These are phyloP conservation scores for Enchytraeus crypticus DNA, from an alignment of 2,888 invertebrate species.

Conservation along the genomic window DNA sequence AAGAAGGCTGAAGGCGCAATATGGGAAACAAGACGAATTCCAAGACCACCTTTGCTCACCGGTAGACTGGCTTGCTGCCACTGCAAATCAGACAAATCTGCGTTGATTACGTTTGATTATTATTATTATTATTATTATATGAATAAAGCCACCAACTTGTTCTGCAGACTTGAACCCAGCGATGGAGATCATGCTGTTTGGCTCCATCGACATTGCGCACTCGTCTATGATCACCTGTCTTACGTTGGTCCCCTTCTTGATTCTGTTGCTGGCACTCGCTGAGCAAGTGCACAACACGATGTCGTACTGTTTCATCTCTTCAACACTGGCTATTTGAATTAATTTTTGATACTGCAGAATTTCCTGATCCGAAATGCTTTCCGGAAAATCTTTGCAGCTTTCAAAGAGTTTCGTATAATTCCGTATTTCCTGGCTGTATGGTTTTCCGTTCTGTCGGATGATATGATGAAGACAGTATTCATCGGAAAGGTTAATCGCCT, in stretches of 20 bases:
- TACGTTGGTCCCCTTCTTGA: slow-evolving; percentile 11
- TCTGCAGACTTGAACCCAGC: slow-evolving; percentile 19
- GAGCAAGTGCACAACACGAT: slow-evolving; percentile 23
- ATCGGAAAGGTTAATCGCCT: slow-evolving; percentile 1
- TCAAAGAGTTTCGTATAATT: not conserved
- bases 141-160: too few species aligned
- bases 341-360: slow-evolving; percentile 13
- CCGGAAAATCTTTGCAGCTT: not conserved
- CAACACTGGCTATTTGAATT: slow-evolving; percentile 9
- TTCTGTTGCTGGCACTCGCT: slow-evolving; percentile 7
- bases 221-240: slow-evolving; percentile 41
- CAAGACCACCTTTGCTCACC: too few species aligned
- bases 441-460: slow-evolving; percentile 7
- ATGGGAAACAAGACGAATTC: too few species aligned
- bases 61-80: too few species aligned
- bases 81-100: too few species aligned
- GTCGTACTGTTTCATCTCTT: slow-evolving; percentile 16
- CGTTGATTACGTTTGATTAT: too few species aligned
- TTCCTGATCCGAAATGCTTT: not conserved
- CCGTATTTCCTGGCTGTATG: not conserved
- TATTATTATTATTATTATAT: too few species aligned
- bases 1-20: too few species aligned
- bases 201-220: slow-evolving; percentile 38
- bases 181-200: slow-evolving; percentile 44
- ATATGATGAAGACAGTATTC: slow-evolving; percentile 17